Conservation (phyloP, 1,140 invertebrate species). For the Caenorhabditis briggsae region DNA sequence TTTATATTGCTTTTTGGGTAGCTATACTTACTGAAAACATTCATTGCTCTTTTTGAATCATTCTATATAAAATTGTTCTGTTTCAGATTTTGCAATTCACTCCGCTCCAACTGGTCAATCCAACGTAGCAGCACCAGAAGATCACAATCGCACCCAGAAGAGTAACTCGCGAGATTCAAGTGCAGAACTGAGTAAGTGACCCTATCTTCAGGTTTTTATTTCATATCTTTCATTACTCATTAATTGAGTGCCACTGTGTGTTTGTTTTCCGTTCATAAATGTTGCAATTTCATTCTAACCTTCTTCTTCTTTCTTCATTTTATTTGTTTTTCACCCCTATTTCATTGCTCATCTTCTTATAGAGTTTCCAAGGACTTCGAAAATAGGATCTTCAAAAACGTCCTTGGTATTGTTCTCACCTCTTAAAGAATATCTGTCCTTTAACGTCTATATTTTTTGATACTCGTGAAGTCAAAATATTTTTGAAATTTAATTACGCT, state of each 20-base stretch:
- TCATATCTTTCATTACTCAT: background rate
- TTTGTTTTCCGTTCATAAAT: constrained; percentile 51
- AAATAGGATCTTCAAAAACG: too few relatives aligned
- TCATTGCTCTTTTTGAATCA: too few relatives aligned
- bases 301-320: background rate
- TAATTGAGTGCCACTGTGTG: constrained; percentile 45
- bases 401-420: too few relatives aligned
- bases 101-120: constrained; percentile 9
- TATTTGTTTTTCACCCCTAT: background rate
- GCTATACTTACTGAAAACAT: too few relatives aligned
- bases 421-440: too few relatives aligned
- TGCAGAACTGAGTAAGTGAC: constrained; percentile 24
- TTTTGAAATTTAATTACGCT: background rate
- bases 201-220: background rate
- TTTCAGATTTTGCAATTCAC: constrained; percentile 43
- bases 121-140: background rate
- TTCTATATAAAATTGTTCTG: background rate
- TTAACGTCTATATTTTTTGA: background rate
- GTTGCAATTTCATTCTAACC: constrained; percentile 45
- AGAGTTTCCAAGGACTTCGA: too few relatives aligned
- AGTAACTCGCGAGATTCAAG: constrained; percentile 14
- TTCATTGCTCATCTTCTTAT: background rate
- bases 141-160: background rate
- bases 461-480: background rate
- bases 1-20: too few relatives aligned